Evolutionary conservation across 1,140 invertebrate species (phyloP), one percentile per base, ranked within the genome.

Genomic region (Caerostris darwini): DNA sequence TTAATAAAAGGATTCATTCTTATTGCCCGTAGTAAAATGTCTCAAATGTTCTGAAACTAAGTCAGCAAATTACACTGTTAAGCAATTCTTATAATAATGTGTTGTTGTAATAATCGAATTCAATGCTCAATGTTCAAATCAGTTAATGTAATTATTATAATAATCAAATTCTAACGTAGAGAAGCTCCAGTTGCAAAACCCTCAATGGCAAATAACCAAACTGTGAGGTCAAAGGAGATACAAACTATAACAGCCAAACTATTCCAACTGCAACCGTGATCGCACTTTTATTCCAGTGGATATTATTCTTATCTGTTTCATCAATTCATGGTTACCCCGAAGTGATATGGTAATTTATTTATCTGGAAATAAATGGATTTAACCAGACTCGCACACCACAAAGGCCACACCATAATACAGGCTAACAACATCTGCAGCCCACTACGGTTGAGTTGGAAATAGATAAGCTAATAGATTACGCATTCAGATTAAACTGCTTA

Each of bases 391-490:
- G 34, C 10, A 5, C 71, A 77, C 71, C 71, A 53, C 71, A 77
- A 77, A 3, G 34, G 34, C 50, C 19, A 6, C 61, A 64, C 61
- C 61, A 64, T 64, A 64, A 64, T 64, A 77, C 69, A 50, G 50
- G 71, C 50, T 77, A 77, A 77, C 34, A 77, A 77, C 71, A 77
- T 77, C 71, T 77, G 71, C 71, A 77, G 34, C 19, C 67, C 53
- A 53, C 71, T 77, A 53, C 8, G 19, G 71, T 77, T 77, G 56
- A 58, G 50, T 64, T 8, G 7, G 64, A 69, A 61, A 71, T 54
- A 71, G 87, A 89, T 89, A 89, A 89, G 87, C 87, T 85, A 92
- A 92, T 92, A 92, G 90, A 92, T 92, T 92, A 92, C 61, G 87
- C 87, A 69, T 64, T 92, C 90, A 92, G 90, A 92, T 92, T 92